Conservation (phyloP, 2,888 invertebrate species). For the Drosophila yooni region DNA sequence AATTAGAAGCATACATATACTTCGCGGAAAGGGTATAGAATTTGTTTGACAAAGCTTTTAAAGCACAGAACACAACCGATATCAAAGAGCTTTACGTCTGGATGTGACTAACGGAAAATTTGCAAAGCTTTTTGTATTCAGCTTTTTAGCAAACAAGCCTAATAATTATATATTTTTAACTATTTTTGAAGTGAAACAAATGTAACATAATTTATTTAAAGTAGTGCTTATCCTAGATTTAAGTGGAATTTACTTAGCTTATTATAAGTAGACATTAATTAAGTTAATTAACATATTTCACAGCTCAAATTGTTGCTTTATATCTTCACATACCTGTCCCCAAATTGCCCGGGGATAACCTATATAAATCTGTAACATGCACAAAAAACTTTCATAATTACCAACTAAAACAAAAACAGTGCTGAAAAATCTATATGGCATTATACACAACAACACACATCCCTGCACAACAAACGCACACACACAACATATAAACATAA, state of each 20-base stretch:
- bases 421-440: constrained; percentile 49
- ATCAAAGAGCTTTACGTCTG: not conserved
- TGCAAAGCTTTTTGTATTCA: not conserved
- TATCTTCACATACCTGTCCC: constrained; percentile 2
- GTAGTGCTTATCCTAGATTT: too few relatives aligned
- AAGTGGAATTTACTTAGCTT: not conserved
- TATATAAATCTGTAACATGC: constrained; percentile 44
- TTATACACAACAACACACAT: constrained; percentile 28
- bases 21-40: constrained; percentile 2
- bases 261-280: not conserved
- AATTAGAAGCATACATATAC: not conserved
- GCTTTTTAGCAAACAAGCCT: not conserved
- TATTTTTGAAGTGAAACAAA: not conserved
- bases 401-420: constrained; percentile 51
- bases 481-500: constrained; percentile 48
- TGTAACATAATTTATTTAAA: not conserved
- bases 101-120: not conserved
- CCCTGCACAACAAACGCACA: constrained; percentile 21
- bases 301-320: not conserved
- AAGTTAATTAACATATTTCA: constrained; percentile 4
- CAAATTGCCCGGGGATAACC: constrained; percentile 25
- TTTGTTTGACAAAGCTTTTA: not conserved
- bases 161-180: not conserved
- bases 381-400: constrained; percentile 63
- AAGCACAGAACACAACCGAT: constrained; percentile 7